phyloP scores from a whole-genome alignment of 1,140 invertebrate genomes.

The Drosophila athabasca region DNA sequence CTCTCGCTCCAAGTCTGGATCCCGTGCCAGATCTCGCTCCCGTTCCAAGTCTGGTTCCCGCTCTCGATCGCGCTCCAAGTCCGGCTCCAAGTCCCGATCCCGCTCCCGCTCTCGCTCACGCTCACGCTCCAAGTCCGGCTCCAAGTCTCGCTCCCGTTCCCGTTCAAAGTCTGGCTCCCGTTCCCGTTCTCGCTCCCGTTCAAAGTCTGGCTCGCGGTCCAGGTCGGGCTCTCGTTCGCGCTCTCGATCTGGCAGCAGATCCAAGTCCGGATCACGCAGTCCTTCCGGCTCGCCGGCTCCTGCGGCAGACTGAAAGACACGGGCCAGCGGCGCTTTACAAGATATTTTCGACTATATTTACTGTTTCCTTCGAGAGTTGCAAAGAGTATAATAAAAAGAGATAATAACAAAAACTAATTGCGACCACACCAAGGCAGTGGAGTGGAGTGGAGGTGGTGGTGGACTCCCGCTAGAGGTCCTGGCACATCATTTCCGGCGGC shows the following conservation, averaged over 20 bases:
- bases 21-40: constrained; percentile 55
- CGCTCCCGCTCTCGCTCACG: constrained; percentile 70
- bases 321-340: constrained; percentile 1
- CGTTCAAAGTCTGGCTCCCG: constrained; percentile 70
- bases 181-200: constrained; percentile 44
- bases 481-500: constrained; percentile 33
- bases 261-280: constrained; percentile 41
- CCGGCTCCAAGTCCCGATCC: constrained; percentile 73
- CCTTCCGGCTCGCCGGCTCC: constrained; percentile 13
- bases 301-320: constrained; percentile 20
- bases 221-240: constrained; percentile 64
- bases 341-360: constrained; percentile 44
- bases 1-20: constrained; percentile 72
- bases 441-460: constrained; percentile 5
- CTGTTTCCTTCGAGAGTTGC: constrained; percentile 35
- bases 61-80: constrained; percentile 57
- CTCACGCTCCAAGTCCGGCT: constrained; percentile 79
- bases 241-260: constrained; percentile 60
- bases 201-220: constrained; percentile 62
- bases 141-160: constrained; percentile 67
- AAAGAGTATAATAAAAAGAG: constrained; percentile 31
- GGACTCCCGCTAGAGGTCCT: not conserved
- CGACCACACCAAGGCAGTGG: constrained; percentile 11
- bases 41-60: constrained; percentile 54
- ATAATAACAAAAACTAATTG: constrained; percentile 20